phyloP scores from a whole-genome alignment of 2,888 invertebrate species.

The Argyresthia goedartella region DNA sequence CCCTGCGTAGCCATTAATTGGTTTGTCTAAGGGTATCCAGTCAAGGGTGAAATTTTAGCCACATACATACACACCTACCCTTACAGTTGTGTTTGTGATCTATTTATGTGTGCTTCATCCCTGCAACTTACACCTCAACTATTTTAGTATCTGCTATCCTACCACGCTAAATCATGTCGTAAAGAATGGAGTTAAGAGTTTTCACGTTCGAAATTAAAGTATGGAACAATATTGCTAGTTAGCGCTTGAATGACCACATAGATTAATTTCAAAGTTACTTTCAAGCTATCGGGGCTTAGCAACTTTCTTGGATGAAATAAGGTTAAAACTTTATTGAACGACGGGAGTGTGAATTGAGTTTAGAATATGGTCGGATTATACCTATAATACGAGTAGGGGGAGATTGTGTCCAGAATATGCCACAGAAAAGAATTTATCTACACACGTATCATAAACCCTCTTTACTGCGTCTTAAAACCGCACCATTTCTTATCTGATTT shows the following conservation, averaged over 20 bases:
- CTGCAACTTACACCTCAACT: neutral
- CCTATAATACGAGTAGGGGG: too few relatives aligned
- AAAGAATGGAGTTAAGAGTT: too few relatives aligned
- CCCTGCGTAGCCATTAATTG: constrained; percentile 33
- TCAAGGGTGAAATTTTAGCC: constrained; percentile 17
- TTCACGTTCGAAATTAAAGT: too few relatives aligned
- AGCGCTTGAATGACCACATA: constrained; percentile 26
- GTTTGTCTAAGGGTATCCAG: constrained; percentile 23
- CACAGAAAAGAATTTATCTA: too few relatives aligned
- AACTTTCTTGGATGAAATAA: constrained; percentile 21
- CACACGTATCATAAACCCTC: too few relatives aligned
- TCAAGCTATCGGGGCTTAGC: constrained; percentile 21
- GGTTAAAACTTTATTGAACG: constrained; percentile 21
- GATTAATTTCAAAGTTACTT: constrained; percentile 39
- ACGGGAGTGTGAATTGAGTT: constrained; percentile 1
- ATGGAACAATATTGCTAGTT: neutral
- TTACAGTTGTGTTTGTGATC: constrained; percentile 2
- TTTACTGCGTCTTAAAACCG: too few relatives aligned
- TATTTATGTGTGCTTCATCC: constrained; percentile 1
- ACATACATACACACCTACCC: constrained; percentile 6
- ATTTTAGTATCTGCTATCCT: neutral
- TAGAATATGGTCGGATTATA: neutral
- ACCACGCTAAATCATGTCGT: neutral
- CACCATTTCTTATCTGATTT: too few relatives aligned
- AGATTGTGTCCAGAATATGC: too few relatives aligned